Evolutionary conservation across 2,113 vertebrate species (phyloP).

Genomic region (Antennarius striatus): DNA sequence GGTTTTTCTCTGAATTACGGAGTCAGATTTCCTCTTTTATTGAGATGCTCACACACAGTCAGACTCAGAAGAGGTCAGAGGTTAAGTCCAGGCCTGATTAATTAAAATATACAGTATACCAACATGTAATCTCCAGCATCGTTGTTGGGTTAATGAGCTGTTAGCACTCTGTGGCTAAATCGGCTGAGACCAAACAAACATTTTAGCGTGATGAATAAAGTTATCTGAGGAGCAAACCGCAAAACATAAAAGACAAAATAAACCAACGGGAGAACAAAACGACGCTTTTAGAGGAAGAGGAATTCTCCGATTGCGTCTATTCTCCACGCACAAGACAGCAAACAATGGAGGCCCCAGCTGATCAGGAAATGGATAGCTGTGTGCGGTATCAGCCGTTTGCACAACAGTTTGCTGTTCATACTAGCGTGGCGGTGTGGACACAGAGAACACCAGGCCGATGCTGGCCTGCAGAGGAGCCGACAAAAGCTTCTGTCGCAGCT

Average conservation of each 20-base stretch:
- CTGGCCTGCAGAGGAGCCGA: conserved; percentile 8
- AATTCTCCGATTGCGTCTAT: conserved; percentile 22
- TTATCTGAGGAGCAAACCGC: neutral
- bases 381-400: conserved; percentile 30
- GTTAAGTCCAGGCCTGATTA: neutral
- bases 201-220: neutral
- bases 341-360: conserved; percentile 54
- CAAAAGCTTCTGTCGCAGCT: conserved; percentile 14
- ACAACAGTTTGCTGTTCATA: conserved; percentile 48
- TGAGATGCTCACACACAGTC: neutral
- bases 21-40: neutral
- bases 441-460: conserved; percentile 39
- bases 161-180: no score
- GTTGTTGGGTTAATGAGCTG: no score
- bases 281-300: conserved; percentile 12
- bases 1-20: neutral
- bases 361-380: conserved; percentile 53
- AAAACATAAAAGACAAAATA: no score
- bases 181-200: neutral
- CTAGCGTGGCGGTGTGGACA: conserved; percentile 35
- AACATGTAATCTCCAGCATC: no score
- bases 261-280: no score
- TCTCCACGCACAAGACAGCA: conserved; percentile 24
- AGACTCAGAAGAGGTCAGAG: neutral
- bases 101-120: neutral